phyloP scores from a whole-genome alignment of 2,888 invertebrate genomes.

The Tupiocoris notatus region DNA sequence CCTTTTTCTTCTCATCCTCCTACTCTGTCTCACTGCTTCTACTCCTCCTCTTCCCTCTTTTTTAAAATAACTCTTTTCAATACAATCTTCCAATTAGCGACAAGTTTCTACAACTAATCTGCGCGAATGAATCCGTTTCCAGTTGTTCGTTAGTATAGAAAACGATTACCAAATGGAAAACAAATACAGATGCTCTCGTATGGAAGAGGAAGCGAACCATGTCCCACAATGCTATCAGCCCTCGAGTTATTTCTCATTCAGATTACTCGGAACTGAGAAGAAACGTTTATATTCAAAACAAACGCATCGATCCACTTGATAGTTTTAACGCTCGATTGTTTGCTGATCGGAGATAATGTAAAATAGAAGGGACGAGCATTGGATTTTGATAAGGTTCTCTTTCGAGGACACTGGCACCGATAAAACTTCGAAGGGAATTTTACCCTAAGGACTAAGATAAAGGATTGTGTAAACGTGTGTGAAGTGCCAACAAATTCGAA shows the following conservation, averaged over 20 bases:
- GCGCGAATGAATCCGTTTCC: too few species aligned
- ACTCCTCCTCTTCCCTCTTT: too few species aligned
- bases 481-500: not conserved
- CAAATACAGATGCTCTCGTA: not conserved
- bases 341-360: not conserved
- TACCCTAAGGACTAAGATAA: not conserved
- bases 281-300: not conserved
- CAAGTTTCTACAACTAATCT: too few species aligned
- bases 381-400: not conserved
- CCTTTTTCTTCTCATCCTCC: too few species aligned
- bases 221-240: not conserved
- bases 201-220: not conserved
- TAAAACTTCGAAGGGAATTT: not conserved
- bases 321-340: not conserved
- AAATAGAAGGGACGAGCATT: not conserved
- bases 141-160: not conserved
- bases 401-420: not conserved
- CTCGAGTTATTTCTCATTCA: not conserved
- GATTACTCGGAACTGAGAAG: not conserved
- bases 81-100: too few species aligned
- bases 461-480: not conserved
- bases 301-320: not conserved
- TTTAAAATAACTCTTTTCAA: too few species aligned
- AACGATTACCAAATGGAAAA: not conserved
- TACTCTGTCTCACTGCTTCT: too few species aligned